These are phyloP conservation scores for Crocallis elinguaria DNA, from an alignment of 2,888 invertebrate species.

Conservation along the genomic window DNA sequence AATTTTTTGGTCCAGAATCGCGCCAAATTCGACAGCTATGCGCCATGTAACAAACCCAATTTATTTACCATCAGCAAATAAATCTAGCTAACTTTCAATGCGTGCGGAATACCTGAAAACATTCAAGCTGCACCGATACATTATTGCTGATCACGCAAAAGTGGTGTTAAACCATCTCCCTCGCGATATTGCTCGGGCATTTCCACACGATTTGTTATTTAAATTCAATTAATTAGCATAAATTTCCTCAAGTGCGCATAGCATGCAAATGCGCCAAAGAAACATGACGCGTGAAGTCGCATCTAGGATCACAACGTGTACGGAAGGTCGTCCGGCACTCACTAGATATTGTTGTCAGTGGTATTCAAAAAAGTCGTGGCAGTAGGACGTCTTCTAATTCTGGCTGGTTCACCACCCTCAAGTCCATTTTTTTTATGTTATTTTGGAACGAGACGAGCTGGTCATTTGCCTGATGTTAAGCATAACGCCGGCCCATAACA, in stretches of 20 bases:
- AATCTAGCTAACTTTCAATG: slow-evolving; percentile 21
- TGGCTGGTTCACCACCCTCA: no score
- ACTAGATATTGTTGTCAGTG: no score
- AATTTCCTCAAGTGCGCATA: slow-evolving; percentile 44
- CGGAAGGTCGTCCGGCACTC: no score
- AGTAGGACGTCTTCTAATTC: no score
- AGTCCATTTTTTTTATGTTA: no score
- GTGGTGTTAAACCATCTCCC: slow-evolving; percentile 18
- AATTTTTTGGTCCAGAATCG: no score
- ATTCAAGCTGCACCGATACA: slow-evolving; percentile 10
- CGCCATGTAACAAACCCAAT: no score
- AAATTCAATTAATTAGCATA: slow-evolving; percentile 46
- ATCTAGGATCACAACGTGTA: no score
- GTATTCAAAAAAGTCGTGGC: no score
- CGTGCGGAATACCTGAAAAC: slow-evolving; percentile 3
- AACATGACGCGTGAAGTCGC: neutral
- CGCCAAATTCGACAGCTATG: neutral
- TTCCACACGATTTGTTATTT: slow-evolving; percentile 42
- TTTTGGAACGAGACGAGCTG: no score
- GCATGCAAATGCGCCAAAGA: slow-evolving; percentile 23
- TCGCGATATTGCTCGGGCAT: slow-evolving; percentile 14
- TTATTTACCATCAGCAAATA: neutral
- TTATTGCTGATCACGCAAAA: slow-evolving; percentile 22
- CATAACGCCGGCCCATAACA: no score
- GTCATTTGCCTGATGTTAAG: no score